Evolutionary conservation across 2,888 invertebrate genomes (phyloP), one percentile per base, ranked within the genome.

Genomic region (Marronus borbonicus): DNA sequence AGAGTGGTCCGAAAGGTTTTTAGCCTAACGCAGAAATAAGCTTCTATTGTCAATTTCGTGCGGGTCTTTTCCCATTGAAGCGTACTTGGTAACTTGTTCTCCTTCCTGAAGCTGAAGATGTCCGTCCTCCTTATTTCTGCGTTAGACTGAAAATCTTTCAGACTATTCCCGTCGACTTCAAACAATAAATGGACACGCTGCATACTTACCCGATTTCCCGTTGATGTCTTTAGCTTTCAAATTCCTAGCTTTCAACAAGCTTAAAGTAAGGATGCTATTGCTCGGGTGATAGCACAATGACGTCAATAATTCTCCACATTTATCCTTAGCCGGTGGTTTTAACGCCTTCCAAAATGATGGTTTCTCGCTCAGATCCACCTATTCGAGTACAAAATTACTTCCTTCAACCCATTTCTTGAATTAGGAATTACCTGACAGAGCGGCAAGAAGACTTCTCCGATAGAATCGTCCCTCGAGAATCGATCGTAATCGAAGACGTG

Each of bases 201-300:
- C 4, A 49, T 49, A 31, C 90, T 89, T 88, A 96, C 96, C 96
- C 88, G 96, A 97, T 90, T 96, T 97, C 85, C 98, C 98, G 84
- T 97, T 98, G 86, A 98, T 97, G 88, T 98, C 98, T 89, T 98
- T 98, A 65, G 98, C 98, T 89, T 98, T 98, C 82, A 98, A 92
- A 88, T 97, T 98, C 86, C 97, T 92, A 64, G 97, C 97, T 89
- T 98, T 98, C 86, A 98, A 93, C 83, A 98, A 92, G 28, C 96
- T 95, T 81, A 98, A 91, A 12, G 97, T 97, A 76, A 98, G 91
- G 80, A 97, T 94, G 83, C 97, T 97, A 90, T 97, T 97, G 89
- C 97, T 97, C 76, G 98, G 98, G 85, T 98, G 97, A 90, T 98
- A 98, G 90, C 97, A 97, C 66, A 98, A 92, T 3, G 98, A 98